phyloP scores from a whole-genome alignment of 2,888 invertebrate species.

The Pantelozetes paolii region DNA sequence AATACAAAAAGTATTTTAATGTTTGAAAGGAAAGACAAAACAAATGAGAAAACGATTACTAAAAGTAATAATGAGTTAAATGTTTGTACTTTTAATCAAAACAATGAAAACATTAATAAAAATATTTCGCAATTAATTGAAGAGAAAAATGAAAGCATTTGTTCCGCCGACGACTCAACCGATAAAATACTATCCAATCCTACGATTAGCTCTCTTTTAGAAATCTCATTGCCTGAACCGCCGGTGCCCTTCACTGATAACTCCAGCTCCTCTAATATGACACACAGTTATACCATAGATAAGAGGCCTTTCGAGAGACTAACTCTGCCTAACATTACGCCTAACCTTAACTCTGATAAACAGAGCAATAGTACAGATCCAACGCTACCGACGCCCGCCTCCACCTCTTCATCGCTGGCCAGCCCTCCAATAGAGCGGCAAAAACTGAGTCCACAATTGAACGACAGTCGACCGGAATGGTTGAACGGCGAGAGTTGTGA shows the following conservation, averaged over 20 bases:
- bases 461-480: constrained; percentile 56
- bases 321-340: neutral
- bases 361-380: constrained; percentile 11
- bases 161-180: neutral
- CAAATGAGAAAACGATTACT: neutral
- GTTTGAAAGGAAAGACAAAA: neutral
- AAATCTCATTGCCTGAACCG: constrained; percentile 33
- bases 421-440: constrained; percentile 45
- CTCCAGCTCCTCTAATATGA: constrained; percentile 22
- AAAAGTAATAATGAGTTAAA: neutral
- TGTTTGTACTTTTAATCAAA: neutral
- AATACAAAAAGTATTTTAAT: neutral
- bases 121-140: neutral
- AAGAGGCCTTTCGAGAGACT: constrained; percentile 33
- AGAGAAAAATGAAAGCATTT: neutral
- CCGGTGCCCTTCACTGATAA: constrained; percentile 16
- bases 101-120: neutral
- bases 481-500: constrained; percentile 68
- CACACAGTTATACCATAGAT: constrained; percentile 9
- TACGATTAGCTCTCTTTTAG: constrained; percentile 10
- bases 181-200: neutral
- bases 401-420: constrained; percentile 42
- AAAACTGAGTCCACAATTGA: constrained; percentile 42
- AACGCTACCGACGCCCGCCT: neutral
- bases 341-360: neutral